Conservation (phyloP, 2,113 vertebrate genomes). For the Halcyon malimbica region DNA sequence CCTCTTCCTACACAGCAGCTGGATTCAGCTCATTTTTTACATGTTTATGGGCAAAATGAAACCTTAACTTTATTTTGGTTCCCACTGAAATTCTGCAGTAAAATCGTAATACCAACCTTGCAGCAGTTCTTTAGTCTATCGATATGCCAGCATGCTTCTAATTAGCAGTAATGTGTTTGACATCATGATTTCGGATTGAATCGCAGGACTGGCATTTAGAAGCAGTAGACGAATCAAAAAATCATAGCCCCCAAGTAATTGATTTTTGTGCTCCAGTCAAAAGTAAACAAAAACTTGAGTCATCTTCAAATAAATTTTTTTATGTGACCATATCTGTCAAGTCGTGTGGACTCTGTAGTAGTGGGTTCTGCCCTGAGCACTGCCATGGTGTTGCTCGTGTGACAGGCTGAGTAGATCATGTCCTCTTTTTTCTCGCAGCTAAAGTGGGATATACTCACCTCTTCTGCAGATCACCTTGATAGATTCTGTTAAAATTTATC, state of each 20-base stretch:
- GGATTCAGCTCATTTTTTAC: neutral
- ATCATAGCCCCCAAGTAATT: neutral
- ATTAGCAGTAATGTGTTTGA: neutral
- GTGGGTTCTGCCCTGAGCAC: neutral
- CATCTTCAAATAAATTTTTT: neutral
- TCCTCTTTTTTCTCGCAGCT: neutral
- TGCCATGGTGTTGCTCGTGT: accelerated
- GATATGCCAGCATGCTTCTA: neutral
- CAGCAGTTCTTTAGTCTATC: neutral
- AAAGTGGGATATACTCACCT: neutral
- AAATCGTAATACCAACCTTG: neutral
- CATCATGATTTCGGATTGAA: neutral
- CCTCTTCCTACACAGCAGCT: neutral
- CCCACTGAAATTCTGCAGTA: neutral
- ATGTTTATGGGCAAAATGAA: neutral
- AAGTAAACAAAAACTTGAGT: neutral
- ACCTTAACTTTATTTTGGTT: neutral
- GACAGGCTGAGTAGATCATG: neutral
- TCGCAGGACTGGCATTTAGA: neutral
- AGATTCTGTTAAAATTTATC: neutral
- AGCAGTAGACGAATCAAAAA: neutral
- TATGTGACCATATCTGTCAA: neutral
- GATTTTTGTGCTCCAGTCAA: neutral
- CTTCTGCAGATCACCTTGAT: neutral
- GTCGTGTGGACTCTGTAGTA: neutral